Conservation (phyloP, 2,888 invertebrate species). For the Venusia cambrica region DNA sequence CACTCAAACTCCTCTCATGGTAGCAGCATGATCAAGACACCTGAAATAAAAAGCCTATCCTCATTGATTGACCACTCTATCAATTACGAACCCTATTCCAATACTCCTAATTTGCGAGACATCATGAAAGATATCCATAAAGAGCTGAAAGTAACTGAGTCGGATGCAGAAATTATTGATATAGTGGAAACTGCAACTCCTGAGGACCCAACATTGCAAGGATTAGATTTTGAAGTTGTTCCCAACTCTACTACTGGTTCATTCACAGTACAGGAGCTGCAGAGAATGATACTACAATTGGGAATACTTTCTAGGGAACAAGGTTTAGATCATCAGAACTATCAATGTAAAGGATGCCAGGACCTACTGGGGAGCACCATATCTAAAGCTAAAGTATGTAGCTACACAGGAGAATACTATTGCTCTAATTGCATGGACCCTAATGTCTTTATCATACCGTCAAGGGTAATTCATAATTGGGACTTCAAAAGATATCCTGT, state of each 20-base stretch:
- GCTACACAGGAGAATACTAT: slow-evolving; percentile 93
- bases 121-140: slow-evolving; percentile 76
- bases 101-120: slow-evolving; percentile 81
- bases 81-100: slow-evolving; percentile 52
- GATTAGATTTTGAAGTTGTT: slow-evolving; percentile 82
- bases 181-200: slow-evolving; percentile 50
- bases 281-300: slow-evolving; percentile 83
- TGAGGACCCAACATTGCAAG: slow-evolving; percentile 67
- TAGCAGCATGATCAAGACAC: slow-evolving; percentile 74
- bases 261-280: slow-evolving; percentile 78
- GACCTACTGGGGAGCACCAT: slow-evolving; percentile 72
- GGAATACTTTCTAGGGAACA: slow-evolving; percentile 87
- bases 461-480: slow-evolving; percentile 96
- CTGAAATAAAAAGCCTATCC: slow-evolving; percentile 71
- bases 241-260: slow-evolving; percentile 73
- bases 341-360: slow-evolving; percentile 89
- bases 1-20: slow-evolving; percentile 77
- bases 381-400: slow-evolving; percentile 86
- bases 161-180: slow-evolving; percentile 53
- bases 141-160: slow-evolving; percentile 60
- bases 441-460: slow-evolving; percentile 90
- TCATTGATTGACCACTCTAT: slow-evolving; percentile 65
- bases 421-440: slow-evolving; percentile 94
- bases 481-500: slow-evolving; percentile 92
- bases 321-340: slow-evolving; percentile 93